Conservation (phyloP, 2,888 invertebrate species). For the Drosophila subsilvestris region DNA sequence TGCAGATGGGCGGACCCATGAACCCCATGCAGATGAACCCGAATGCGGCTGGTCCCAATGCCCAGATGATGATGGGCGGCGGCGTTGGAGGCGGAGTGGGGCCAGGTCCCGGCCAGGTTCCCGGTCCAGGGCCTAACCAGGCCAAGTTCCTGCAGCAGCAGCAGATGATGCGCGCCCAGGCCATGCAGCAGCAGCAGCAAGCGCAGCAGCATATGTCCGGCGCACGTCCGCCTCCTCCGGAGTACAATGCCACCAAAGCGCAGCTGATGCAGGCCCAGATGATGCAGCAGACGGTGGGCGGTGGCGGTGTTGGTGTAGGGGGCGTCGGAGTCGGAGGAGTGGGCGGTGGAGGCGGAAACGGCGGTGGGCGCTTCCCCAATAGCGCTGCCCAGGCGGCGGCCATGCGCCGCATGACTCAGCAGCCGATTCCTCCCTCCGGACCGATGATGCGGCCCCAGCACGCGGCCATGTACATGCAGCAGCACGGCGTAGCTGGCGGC, state of each 20-base stretch:
- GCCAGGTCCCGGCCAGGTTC: slow-evolving; percentile 58
- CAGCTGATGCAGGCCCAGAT: slow-evolving; percentile 85
- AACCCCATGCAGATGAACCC: slow-evolving; percentile 80
- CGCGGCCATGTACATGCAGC: slow-evolving; percentile 85
- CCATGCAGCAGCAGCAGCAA: slow-evolving; percentile 79
- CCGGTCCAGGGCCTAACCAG: slow-evolving; percentile 84
- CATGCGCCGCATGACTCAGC: slow-evolving; percentile 88
- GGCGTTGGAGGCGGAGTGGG: slow-evolving; percentile 52
- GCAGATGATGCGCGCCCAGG: slow-evolving; percentile 85
- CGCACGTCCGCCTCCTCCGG: slow-evolving; percentile 92
- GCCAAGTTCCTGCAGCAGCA: slow-evolving; percentile 89
- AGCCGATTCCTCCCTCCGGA: slow-evolving; percentile 89
- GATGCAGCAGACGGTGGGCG: slow-evolving; percentile 85
- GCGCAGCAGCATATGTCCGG: slow-evolving; percentile 85
- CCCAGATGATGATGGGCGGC: slow-evolving; percentile 76
- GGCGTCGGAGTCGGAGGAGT: slow-evolving; percentile 82
- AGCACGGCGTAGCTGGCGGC: slow-evolving; percentile 82
- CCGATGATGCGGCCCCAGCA: slow-evolving; percentile 89
- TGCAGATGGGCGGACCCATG: slow-evolving; percentile 78
- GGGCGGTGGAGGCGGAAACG: slow-evolving; percentile 83
- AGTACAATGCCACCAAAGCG: slow-evolving; percentile 89
- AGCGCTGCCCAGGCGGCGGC: slow-evolving; percentile 85
- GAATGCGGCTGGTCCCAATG: slow-evolving; percentile 61
- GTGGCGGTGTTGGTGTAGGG: slow-evolving; percentile 53
- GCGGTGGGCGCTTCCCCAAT: slow-evolving; percentile 85